phyloP scores from a whole-genome alignment of 1,140 invertebrate species.

The Micrasema minimum region DNA sequence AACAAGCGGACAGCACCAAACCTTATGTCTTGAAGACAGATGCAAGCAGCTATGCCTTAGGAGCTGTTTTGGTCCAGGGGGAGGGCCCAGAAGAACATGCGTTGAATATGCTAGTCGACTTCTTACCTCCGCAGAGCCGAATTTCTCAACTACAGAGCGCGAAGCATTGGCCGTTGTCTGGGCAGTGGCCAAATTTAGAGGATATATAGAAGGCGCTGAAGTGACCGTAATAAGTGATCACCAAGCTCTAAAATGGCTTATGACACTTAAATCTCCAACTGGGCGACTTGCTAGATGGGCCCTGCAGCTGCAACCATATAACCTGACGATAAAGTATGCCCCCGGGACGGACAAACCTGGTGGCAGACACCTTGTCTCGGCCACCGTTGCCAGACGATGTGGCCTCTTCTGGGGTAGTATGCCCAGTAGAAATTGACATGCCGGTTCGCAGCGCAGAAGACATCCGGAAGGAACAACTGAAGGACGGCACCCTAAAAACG shows the following conservation, averaged over 20 bases:
- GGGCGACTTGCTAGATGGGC: conserved; percentile 63
- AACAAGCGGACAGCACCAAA: background rate
- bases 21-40: conserved; percentile 1
- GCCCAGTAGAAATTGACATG: background rate
- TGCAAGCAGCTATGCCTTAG: conserved; percentile 6
- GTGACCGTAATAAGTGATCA: conserved; percentile 58
- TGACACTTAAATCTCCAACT: conserved; percentile 59
- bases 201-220: conserved; percentile 55
- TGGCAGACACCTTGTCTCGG: conserved; percentile 54
- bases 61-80: conserved; percentile 21
- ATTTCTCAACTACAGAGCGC: no score
- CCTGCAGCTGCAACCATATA: conserved; percentile 60
- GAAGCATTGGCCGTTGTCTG: no score
- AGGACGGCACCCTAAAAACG: background rate
- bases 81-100: no score
- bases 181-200: background rate
- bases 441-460: background rate
- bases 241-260: conserved; percentile 64
- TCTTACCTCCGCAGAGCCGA: no score
- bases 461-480: conserved; percentile 1
- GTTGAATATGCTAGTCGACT: no score
- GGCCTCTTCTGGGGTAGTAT: conserved; percentile 16
- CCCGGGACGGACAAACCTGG: conserved; percentile 54
- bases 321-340: conserved; percentile 55
- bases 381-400: background rate